Evolutionary conservation across 2,113 vertebrate species (phyloP).

Genomic region (Eublepharis macularius): DNA sequence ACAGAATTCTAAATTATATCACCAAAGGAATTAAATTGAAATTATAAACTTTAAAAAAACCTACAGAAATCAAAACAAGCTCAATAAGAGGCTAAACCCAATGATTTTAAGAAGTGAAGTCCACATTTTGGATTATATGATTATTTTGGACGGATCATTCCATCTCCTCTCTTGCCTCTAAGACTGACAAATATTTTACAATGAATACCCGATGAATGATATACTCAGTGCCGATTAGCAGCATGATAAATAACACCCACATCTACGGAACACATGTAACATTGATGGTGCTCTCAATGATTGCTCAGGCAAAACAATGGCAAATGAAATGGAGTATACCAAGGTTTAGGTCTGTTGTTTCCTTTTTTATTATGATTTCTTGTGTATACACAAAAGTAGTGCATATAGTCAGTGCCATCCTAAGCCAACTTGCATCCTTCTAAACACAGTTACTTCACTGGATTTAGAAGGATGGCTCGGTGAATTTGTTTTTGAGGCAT

Average conservation of each 20-base stretch:
- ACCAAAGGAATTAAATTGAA: too few relatives aligned
- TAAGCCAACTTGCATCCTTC: too few relatives aligned
- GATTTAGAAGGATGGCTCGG: too few relatives aligned
- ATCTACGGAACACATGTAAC: constrained; percentile 49
- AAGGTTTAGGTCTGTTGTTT: neutral
- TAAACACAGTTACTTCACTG: too few relatives aligned
- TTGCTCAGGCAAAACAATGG: constrained; percentile 57
- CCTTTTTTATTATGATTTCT: neutral
- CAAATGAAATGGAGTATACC: constrained; percentile 43
- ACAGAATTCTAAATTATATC: too few relatives aligned
- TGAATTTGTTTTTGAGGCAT: neutral
- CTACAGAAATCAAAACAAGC: too few relatives aligned
- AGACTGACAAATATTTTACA: constrained; percentile 66
- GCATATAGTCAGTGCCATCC: neutral
- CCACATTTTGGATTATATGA: constrained; percentile 8
- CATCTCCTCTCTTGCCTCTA: constrained; percentile 53
- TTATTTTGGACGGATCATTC: constrained; percentile 44
- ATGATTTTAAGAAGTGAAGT: constrained; percentile 5
- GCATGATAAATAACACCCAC: constrained; percentile 55
- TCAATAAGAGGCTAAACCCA: too few relatives aligned
- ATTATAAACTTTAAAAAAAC: too few relatives aligned
- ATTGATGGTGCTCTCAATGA: constrained; percentile 49
- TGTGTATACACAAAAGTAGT: neutral
- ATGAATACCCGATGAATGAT: constrained; percentile 61
- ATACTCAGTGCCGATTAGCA: constrained; percentile 37